Conservation (phyloP, 2,797 vertebrate species). For the Rhyacichthys aspro region DNA sequence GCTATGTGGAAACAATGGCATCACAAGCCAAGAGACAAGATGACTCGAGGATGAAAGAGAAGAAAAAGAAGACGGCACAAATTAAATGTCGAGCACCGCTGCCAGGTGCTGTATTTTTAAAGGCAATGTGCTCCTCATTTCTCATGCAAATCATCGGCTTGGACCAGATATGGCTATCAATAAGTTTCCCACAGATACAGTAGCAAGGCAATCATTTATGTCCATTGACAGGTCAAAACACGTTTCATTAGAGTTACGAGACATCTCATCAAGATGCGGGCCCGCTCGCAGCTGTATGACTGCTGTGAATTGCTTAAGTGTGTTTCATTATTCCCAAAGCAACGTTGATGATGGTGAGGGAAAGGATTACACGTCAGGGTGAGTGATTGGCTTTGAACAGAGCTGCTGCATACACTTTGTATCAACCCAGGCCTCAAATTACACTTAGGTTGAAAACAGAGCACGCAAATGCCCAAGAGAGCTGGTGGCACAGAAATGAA, state of each 20-base stretch:
- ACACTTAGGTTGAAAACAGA: conserved; percentile 84
- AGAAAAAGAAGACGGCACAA: conserved; percentile 21
- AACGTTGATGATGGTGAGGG: conserved; percentile 75
- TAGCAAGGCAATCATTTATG: conserved; percentile 66
- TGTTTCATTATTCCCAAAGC: conserved; percentile 82
- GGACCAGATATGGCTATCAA: conserved; percentile 61
- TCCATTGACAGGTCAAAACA: conserved; percentile 71
- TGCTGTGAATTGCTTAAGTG: conserved; percentile 78
- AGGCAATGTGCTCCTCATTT: conserved; percentile 41
- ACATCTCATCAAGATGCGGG: conserved; percentile 74
- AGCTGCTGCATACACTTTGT: conserved; percentile 83
- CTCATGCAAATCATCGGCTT: conserved; percentile 55
- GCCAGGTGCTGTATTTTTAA: conserved; percentile 45
- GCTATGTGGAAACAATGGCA: conserved; percentile 68
- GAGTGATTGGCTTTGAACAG: conserved; percentile 84
- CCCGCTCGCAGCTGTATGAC: conserved; percentile 64
- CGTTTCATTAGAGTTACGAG: conserved; percentile 71
- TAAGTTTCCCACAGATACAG: conserved; percentile 66
- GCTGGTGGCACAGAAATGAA: conserved; percentile 82
- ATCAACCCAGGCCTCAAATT: conserved; percentile 83
- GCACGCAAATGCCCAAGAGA: conserved; percentile 81
- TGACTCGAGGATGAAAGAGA: conserved; percentile 42
- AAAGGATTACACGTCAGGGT: conserved; percentile 82
- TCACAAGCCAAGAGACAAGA: conserved; percentile 44
- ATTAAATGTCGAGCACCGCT: conserved; percentile 38